These are phyloP conservation scores for Brachionus calyciflorus DNA, from an alignment of 1,140 invertebrate species.

Conservation along the genomic window DNA sequence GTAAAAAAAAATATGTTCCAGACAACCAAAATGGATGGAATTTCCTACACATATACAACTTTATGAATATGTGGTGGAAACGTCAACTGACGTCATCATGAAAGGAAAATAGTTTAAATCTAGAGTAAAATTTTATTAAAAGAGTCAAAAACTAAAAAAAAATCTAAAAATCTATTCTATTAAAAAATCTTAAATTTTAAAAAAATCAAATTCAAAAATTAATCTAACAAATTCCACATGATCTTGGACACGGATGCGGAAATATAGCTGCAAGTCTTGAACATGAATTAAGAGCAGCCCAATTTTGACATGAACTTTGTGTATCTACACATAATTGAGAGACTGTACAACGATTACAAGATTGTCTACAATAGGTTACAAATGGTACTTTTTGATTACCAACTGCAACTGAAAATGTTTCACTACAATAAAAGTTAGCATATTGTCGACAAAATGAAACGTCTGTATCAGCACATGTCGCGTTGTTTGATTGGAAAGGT, in stretches of 20 bases:
- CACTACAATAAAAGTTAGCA: not conserved
- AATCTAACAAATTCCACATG: conserved; percentile 9
- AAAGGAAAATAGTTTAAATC: too few relatives aligned
- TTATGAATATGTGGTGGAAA: too few relatives aligned
- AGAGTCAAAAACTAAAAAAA: too few relatives aligned
- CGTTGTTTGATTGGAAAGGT: not conserved
- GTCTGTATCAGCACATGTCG: not conserved
- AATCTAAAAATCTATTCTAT: not conserved
- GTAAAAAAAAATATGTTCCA: too few relatives aligned
- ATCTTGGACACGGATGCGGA: conserved; percentile 27
- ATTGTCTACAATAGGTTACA: conserved; percentile 13
- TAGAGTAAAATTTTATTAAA: too few relatives aligned
- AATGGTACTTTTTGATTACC: conserved; percentile 12
- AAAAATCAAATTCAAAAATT: not conserved
- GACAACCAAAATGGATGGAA: too few relatives aligned
- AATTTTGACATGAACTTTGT: conserved; percentile 8
- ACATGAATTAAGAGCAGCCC: conserved; percentile 3
- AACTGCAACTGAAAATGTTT: conserved; percentile 26
- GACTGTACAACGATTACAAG: not conserved
- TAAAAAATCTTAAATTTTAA: too few relatives aligned
- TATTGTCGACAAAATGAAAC: not conserved
- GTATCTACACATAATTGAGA: not conserved
- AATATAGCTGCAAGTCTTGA: not conserved
- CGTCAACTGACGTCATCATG: too few relatives aligned
- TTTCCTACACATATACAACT: too few relatives aligned